These are phyloP conservation scores for Nebria brevicollis DNA, from an alignment of 2,888 invertebrate species.

Conservation along the genomic window DNA sequence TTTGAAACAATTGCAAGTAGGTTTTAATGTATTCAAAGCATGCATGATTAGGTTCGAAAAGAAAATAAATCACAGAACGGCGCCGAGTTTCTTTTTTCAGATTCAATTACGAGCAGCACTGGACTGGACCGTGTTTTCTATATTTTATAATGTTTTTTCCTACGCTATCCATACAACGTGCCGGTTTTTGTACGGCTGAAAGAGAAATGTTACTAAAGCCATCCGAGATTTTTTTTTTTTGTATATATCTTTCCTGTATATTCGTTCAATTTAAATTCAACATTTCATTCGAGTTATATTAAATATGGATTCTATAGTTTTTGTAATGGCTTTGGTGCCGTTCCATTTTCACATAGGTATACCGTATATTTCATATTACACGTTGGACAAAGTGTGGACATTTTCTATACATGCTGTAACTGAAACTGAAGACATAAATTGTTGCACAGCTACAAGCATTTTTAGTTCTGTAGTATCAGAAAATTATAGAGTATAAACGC, in stretches of 20 bases:
- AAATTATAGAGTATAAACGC: conserved; percentile 4
- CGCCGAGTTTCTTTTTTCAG: neutral
- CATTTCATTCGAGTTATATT: neutral
- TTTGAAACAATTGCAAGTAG: neutral
- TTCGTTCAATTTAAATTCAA: conserved; percentile 11
- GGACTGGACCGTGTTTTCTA: neutral
- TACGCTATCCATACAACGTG: neutral
- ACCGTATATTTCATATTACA: neutral
- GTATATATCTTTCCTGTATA: neutral
- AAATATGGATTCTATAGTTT: neutral
- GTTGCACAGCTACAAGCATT: neutral
- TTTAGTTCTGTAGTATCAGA: neutral
- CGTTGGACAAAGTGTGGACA: neutral
- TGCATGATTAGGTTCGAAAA: conserved; percentile 41
- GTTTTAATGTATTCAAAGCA: conserved; percentile 47
- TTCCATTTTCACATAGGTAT: too few relatives aligned
- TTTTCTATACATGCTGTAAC: neutral
- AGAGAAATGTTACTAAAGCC: neutral
- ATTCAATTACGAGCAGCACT: neutral
- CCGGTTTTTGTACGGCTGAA: neutral
- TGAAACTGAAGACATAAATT: neutral
- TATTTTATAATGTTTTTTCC: neutral
- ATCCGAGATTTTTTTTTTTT: neutral
- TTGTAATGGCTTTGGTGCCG: neutral
- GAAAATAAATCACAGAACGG: conserved; percentile 36